Evolutionary conservation across 2,888 invertebrate species (phyloP), one percentile per base, ranked within the genome.

Genomic region (Brachyptera putata): DNA sequence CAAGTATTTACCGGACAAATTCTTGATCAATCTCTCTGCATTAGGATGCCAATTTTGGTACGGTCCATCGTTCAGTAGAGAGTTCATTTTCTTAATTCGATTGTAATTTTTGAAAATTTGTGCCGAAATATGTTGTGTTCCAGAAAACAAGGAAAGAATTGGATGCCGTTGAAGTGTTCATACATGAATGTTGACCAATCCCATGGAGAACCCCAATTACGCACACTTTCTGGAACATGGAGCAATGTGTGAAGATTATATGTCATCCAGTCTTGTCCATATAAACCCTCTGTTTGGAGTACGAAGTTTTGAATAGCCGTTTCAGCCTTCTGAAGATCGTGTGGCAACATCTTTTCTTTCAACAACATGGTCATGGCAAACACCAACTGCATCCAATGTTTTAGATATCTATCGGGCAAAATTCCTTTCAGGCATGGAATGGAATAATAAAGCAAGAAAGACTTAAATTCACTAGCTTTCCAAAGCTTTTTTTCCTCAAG

Each of bases 351-450:
- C 30, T 30, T 11, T 18, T 43, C 18, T 3, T 21, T 43, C 3
- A 43, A 18, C 3, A 14, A 11, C 14, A 5, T 43, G 11, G 18
- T 16, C 43, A 43, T 43, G n/a, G 7, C 43, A 43, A 4, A 43
- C 43, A 57, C 57, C 21, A 57, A 26, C 1, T 48, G 43, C 5
- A 48, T 9, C 46, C 57, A 57, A 26, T 57, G 57, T n/a, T 57
- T 24, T 11, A 48, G 21, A 39, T 39, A 56, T 41, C 25, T 56
- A 39, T 18, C 16, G 21, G 46, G 57, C 24, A 57, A 30, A 24
- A 57, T 25, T n/a, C 14, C 43, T 13, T 57, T 57, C 22, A 48
- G 30, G 4, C 41, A 26, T 18, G 57, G 57, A 22, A 48, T 3
- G 13, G 57, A 57, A 24, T 43, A 57, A 25, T 57, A 48, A 1